A percentile compares a stretch with the other conserved stretches of the same genome.
phyloP scores from a whole-genome alignment of 2,113 vertebrate species.

The Conger conger region DNA sequence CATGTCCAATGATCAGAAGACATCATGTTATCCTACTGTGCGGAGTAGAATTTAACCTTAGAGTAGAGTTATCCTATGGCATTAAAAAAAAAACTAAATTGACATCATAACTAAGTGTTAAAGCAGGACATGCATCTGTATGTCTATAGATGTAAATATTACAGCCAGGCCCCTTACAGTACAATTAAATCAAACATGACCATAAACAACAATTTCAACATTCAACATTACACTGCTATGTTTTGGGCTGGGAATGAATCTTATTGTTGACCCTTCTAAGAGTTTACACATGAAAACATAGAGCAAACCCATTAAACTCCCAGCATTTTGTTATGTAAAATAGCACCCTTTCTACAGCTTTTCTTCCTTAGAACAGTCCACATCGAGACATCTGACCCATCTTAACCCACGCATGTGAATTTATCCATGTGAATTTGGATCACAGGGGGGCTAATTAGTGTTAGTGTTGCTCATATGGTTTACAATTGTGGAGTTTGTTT shows the following conservation, averaged over 20 bases:
- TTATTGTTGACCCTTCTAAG: not conserved
- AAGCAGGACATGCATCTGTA: not conserved
- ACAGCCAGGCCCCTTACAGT: not conserved
- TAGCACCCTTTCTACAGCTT: slow-evolving; percentile 8
- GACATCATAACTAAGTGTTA: not conserved
- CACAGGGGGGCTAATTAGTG: not conserved
- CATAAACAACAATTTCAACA: not conserved
- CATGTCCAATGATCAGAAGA: not conserved
- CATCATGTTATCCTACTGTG: not conserved
- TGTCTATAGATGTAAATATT: not conserved
- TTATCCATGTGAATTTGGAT: not conserved
- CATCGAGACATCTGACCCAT: too few relatives aligned
- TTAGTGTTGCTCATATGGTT: slow-evolving; percentile 1
- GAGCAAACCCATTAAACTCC: not conserved
- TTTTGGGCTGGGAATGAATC: not conserved
- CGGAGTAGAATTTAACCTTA: not conserved
- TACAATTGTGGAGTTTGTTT: slow-evolving; percentile 30
- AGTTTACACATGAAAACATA: not conserved
- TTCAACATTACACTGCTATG: not conserved
- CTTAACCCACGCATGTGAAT: too few relatives aligned
- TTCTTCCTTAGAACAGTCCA: not conserved
- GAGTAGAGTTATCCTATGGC: not conserved
- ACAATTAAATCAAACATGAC: not conserved
- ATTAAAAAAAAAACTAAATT: not conserved
- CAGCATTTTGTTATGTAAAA: not conserved